Conservation (phyloP, 1,140 invertebrate genomes). For the Coelopa frigida region DNA sequence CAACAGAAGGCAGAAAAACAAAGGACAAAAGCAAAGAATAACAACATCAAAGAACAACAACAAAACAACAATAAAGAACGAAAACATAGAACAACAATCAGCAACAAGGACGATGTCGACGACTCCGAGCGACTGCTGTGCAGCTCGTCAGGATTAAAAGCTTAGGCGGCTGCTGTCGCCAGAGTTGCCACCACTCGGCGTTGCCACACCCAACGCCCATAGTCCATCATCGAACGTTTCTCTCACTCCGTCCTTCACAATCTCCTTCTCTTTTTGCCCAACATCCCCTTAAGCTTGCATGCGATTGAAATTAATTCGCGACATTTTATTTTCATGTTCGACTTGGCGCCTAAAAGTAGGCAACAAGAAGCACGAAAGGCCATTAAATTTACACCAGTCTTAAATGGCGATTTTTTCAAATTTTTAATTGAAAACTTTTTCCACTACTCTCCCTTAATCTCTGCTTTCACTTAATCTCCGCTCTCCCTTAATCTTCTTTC, state of each 20-base stretch:
- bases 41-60: background rate
- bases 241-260: no score
- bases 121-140: background rate
- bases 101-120: constrained; percentile 1
- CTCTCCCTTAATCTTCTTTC: background rate
- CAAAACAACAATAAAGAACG: background rate
- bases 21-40: background rate
- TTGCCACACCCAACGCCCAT: no score
- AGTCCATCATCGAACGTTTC: no score
- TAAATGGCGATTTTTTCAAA: no score
- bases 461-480: no score
- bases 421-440: background rate
- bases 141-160: constrained; percentile 5
- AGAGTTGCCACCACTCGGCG: no score
- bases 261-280: no score
- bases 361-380: no score
- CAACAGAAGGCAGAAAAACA: no score
- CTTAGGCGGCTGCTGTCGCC: no score
- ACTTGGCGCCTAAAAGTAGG: constrained; percentile 5
- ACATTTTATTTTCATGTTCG: background rate
- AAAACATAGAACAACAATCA: constrained; percentile 2
- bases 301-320: background rate
- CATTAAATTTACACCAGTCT: no score
- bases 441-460: background rate
- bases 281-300: no score